Base-by-base conservation (phyloP, 2,113 vertebrate genomes). In the Pelobates fuscus region DNA sequence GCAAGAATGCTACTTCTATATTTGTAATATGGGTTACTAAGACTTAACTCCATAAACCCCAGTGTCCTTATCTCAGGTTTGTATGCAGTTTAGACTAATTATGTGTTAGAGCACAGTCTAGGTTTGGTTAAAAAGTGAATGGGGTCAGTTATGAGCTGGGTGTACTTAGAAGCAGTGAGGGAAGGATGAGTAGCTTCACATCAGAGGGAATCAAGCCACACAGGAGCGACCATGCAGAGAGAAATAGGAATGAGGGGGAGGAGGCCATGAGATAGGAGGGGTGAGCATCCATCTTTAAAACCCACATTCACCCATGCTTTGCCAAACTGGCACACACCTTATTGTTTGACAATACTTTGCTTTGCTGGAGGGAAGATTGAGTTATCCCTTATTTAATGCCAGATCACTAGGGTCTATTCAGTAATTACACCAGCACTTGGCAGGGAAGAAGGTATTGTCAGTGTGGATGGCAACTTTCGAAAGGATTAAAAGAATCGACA, bases 151-250 rank as follows among this genome's bases (percentile, higher is more conserved):
- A 59, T 25, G 46, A 73, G 32, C 70, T 73, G 26, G 59, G 49
- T 72, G 49, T 72, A 64, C 70, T 54, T 43, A 52, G 58, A 71
- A 62, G 27, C 49, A 64, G 21, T 20, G 17, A 72, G 46, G 14
- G 29, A 64, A 64, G 60, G 46, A 63, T 32, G 60, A 64, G 59
- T 72, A 71, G 59, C 59, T 37, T 18, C n/a, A 62, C 70, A 63
- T 64, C 70, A 54, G 37, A 52, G 58, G 26, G 44, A 72, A 72
- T 72, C 60, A 64, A 49, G 29, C 41, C 59, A 72, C 60, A 63
- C 23, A 64, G 30, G 70, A 72, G 59, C 70, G 63, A 23, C 70
- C 70, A 72, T 62, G 70, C 70, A 54, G 59, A 6, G 26, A 30
- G 58, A 62, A 52, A 71, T 32, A 46, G 41, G 41, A 43, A 24